Evolutionary conservation across 30 jellyfish, hydroid and myxozoan species (phyloP), one percentile per base, ranked within the genome.

Genomic region (Catostylus mosaicus): DNA sequence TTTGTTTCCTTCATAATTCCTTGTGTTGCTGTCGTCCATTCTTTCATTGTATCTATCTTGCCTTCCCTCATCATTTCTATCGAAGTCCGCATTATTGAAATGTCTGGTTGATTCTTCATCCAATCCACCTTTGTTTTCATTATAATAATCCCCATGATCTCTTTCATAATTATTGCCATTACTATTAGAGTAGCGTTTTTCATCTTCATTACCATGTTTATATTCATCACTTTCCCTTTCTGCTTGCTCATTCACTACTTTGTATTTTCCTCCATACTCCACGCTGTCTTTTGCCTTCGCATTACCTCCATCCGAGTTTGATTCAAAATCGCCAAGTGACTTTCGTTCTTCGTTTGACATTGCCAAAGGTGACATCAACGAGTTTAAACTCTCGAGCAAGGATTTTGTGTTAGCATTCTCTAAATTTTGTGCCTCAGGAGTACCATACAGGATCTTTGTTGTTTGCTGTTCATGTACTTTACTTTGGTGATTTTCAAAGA

Each of bases 361-460:
- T 0, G 73, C 54, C 48, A 91, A 27, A 0, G 98, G 98, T 35
- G 93, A 51, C 95, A 91, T 78, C 82, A 91, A 10, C 67, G 98
- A 80, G 46, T 52, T 72, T 19, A 91, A 46, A 66, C 91, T 83
- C 22, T 84, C 92, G 24, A 84, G 40, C 48, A 91, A 72, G 10
- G 95, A 59, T 52, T 85, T 84, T 35, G 98, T 91, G 67, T 91
- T 91, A 1, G 81, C 84, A 20, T 72, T 73, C 30, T 91, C 98
- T 19, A 96, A 83, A 31, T 43, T 80, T 57, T 57, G 77, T 18
- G 83, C 92, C 48, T 91, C 94, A 0, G 88, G 87, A 1, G 88
- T 77, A 30, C 88, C 97, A 31, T 84, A 86, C 38, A 73, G 80
- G 26, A 89, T 33, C 78, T 48, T 82, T 36, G 78, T 50, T 16